Percentiles rank a stretch among this genome's conserved stretches.
phyloP scores from a whole-genome alignment of 2,888 invertebrate genomes.

The Meteorus cinctellus region DNA sequence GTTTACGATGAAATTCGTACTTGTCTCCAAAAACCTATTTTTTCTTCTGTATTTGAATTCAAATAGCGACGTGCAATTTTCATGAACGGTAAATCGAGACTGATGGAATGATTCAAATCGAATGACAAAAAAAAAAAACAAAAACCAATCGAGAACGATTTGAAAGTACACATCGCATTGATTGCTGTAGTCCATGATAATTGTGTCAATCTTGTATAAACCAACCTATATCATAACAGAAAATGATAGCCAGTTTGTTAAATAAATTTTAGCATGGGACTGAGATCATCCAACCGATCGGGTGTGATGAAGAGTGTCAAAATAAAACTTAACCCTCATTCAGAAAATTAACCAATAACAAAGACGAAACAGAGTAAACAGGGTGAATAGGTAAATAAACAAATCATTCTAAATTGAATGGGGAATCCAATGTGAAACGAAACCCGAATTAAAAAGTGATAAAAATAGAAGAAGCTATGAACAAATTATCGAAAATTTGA shows the following conservation, averaged over 20 bases:
- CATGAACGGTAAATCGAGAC: not conserved
- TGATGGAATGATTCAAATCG: not conserved
- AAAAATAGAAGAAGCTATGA: too few relatives aligned
- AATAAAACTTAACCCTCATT: not conserved
- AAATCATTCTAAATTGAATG: too few relatives aligned
- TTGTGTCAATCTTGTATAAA: not conserved
- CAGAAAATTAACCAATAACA: not conserved
- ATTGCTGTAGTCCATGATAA: not conserved
- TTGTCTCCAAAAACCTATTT: not conserved
- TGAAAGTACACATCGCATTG: not conserved
- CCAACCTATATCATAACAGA: not conserved
- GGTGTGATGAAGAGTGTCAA: not conserved
- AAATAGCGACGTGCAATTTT: conserved; percentile 18
- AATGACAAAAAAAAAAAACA: conserved; percentile 16
- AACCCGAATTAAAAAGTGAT: too few relatives aligned
- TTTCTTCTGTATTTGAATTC: conserved; percentile 14
- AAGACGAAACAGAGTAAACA: not conserved
- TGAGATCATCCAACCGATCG: not conserved
- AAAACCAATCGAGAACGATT: conserved; percentile 12
- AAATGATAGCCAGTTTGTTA: not conserved
- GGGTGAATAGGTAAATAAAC: not conserved
- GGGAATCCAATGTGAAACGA: too few relatives aligned
- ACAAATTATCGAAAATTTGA: too few relatives aligned
- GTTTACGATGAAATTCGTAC: not conserved
- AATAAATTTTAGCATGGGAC: not conserved